Conservation (phyloP, 2,888 invertebrate species). For the Meiosimyza platycephala region DNA sequence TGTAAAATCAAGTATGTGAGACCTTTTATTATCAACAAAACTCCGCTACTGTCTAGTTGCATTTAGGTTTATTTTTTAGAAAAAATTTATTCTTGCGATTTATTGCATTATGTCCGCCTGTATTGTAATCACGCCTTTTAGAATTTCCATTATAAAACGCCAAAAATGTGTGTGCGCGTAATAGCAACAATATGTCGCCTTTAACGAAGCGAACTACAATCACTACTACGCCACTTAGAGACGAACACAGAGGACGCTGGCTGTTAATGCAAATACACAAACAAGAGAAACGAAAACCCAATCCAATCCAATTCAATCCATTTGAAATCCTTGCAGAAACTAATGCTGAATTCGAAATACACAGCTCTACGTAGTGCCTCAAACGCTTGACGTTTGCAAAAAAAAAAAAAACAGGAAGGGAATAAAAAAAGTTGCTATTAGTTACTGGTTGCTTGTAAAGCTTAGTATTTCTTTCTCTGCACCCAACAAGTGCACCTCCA, state of each 20-base stretch:
- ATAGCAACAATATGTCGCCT: conserved; percentile 24
- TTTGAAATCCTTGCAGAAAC: conserved; percentile 1
- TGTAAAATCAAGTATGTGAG: too few species aligned
- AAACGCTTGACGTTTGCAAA: not conserved
- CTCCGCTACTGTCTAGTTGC: too few species aligned
- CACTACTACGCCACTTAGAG: conserved; percentile 4
- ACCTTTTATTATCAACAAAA: too few species aligned
- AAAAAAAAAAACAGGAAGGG: not conserved
- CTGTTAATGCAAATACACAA: too few species aligned
- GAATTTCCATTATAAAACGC: conserved; percentile 23
- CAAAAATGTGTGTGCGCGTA: conserved; percentile 14
- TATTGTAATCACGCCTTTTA: conserved; percentile 3
- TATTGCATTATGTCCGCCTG: not conserved
- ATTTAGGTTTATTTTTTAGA: too few species aligned
- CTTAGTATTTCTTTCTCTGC: too few species aligned
- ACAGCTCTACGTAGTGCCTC: not conserved
- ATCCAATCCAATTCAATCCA: conserved; percentile 10
- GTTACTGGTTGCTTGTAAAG: too few species aligned
- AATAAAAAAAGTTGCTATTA: too few species aligned
- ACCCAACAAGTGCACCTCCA: not conserved
- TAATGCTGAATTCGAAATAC: not conserved
- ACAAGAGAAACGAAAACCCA: conserved; percentile 1
- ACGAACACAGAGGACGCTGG: not conserved
- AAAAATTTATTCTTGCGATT: too few species aligned
- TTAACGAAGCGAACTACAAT: not conserved